Conservation (phyloP, 2,888 invertebrate genomes). For the Drosophila atripex region DNA sequence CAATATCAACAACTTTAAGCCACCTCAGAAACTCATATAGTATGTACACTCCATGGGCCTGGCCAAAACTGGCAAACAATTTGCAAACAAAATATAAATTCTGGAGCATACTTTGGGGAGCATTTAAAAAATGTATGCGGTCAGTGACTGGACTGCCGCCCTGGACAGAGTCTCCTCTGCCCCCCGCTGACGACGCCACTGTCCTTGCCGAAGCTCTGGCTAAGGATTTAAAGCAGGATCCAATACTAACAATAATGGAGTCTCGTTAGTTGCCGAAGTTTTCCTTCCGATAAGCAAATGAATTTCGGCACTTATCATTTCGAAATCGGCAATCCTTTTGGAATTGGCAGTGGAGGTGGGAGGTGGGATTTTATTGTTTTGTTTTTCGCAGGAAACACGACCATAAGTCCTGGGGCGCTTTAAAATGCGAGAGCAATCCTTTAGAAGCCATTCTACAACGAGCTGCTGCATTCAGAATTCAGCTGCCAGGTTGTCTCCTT, state of each 20-base stretch:
- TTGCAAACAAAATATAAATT: constrained; percentile 51
- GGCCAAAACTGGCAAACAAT: constrained; percentile 40
- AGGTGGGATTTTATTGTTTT: constrained; percentile 33
- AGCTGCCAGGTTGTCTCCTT: constrained; percentile 31
- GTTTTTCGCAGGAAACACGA: constrained; percentile 33
- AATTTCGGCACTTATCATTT: constrained; percentile 41
- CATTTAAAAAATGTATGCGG: constrained; percentile 52
- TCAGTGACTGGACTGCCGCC: constrained; percentile 31
- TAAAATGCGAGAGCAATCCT: constrained; percentile 11
- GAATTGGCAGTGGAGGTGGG: constrained; percentile 6
- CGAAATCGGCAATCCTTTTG: constrained; percentile 27
- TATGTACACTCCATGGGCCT: background rate
- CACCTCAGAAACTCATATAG: constrained; percentile 14
- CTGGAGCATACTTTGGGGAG: constrained; percentile 45
- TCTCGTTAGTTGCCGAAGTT: constrained; percentile 33
- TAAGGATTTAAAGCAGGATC: constrained; percentile 13
- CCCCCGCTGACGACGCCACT: background rate
- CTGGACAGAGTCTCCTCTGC: background rate
- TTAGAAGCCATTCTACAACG: background rate
- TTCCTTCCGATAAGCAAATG: constrained; percentile 25
- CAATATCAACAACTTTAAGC: constrained; percentile 28
- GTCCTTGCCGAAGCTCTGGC: background rate
- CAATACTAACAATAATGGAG: constrained; percentile 30
- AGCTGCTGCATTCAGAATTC: constrained; percentile 3
- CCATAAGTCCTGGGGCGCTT: constrained; percentile 37